These are phyloP conservation scores for Silurus meridionalis DNA, from an alignment of 2,113 vertebrate species.

Conservation along the genomic window DNA sequence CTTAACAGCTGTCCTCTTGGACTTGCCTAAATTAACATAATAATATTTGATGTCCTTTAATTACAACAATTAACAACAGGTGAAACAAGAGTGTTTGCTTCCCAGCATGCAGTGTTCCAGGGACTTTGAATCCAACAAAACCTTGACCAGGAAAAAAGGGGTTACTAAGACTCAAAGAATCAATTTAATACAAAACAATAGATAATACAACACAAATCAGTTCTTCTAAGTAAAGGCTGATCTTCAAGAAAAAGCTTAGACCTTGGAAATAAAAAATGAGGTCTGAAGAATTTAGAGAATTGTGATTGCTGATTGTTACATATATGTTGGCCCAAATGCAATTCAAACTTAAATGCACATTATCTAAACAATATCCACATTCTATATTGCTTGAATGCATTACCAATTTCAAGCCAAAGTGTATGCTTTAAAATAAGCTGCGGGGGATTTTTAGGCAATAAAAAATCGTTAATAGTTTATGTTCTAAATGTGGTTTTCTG, in stretches of 20 bases:
- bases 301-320: too few relatives aligned
- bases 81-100: neutral
- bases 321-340: too few relatives aligned
- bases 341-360: too few relatives aligned
- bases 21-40: too few relatives aligned
- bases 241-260: neutral
- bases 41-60: too few relatives aligned
- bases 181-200: neutral
- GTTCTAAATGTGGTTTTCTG: too few relatives aligned
- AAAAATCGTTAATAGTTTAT: neutral
- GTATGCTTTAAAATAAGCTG: too few relatives aligned
- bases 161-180: neutral
- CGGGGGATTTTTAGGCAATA: neutral
- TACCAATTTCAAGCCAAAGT: too few relatives aligned
- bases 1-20: neutral
- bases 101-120: neutral
- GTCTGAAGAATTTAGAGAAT: too few relatives aligned
- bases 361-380: too few relatives aligned
- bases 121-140: neutral
- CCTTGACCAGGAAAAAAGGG: neutral
- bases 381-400: too few relatives aligned
- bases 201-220: neutral
- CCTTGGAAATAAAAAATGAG: neutral
- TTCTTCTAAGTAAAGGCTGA: neutral
- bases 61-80: neutral